Conservation (phyloP, 2,797 vertebrate species). For the Arnoldichthys spilopterus region DNA sequence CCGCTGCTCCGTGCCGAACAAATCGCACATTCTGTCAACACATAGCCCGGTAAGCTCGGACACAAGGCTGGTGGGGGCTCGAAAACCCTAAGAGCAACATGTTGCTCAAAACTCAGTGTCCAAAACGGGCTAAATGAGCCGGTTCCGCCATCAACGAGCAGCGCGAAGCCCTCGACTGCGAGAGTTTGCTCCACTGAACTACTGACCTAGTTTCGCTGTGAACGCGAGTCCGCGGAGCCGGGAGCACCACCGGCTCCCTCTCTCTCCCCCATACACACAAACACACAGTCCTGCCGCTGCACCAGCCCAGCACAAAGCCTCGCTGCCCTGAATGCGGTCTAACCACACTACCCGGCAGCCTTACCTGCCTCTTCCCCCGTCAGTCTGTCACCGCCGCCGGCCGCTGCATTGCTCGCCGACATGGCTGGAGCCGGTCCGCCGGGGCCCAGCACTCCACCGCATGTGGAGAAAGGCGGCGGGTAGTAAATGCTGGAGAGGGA, state of each 20-base stretch:
- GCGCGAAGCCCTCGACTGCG: slow-evolving; percentile 21
- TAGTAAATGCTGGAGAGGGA: slow-evolving; percentile 46
- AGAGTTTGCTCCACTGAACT: slow-evolving; percentile 81
- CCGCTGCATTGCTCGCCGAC: slow-evolving; percentile 75
- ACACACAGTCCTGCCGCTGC: background rate
- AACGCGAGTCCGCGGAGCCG: slow-evolving; percentile 63
- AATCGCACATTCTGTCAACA: background rate
- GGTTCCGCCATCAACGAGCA: background rate
- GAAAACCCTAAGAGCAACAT: background rate
- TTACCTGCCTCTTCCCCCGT: slow-evolving; percentile 76
- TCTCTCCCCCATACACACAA: slow-evolving; percentile 20
- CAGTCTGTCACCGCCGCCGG: slow-evolving; percentile 77
- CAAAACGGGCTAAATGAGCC: background rate
- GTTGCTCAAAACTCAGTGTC: background rate
- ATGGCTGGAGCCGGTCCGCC: slow-evolving; percentile 81
- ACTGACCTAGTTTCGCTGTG: slow-evolving; percentile 81
- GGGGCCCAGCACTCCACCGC: slow-evolving; percentile 75
- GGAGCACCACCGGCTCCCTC: slow-evolving; percentile 48
- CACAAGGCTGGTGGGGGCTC: background rate
- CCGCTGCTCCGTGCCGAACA: background rate
- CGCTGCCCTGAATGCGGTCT: background rate
- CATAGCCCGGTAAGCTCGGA: background rate
- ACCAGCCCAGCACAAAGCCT: background rate
- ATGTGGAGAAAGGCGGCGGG: slow-evolving; percentile 70
- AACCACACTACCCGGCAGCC: background rate